phyloP scores from a whole-genome alignment of 2,113 vertebrate genomes.

The Takifugu flavidus region DNA sequence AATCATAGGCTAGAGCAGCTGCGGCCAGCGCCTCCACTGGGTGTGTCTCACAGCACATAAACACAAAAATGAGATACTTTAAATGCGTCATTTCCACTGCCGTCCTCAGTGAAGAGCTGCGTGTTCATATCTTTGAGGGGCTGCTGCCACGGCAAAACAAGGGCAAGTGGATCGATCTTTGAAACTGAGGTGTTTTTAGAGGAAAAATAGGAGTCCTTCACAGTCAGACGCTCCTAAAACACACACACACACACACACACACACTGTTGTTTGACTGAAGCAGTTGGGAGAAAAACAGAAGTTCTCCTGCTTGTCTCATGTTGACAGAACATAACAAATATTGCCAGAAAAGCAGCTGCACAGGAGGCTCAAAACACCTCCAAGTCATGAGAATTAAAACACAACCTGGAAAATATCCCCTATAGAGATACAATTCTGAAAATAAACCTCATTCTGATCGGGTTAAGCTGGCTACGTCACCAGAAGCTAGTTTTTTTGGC shows the following conservation, averaged over 20 bases:
- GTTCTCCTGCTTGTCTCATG: constrained; percentile 1
- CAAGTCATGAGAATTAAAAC: no score
- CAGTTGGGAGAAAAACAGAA: constrained; percentile 13
- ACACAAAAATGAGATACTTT: not conserved
- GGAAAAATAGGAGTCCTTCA: constrained; percentile 7
- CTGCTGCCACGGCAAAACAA: not conserved
- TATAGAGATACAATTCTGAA: no score
- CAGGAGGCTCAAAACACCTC: no score
- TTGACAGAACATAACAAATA: not conserved
- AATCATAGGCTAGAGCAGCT: no score
- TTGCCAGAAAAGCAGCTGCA: not conserved
- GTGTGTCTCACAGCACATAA: no score
- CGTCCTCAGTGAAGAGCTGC: no score
- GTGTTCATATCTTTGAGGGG: not conserved
- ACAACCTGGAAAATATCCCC: no score
- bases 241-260: constrained; percentile 20
- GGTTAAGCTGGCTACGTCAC: no score
- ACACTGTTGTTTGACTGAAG: constrained; percentile 30
- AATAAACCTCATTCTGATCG: no score
- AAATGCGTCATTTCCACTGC: no score
- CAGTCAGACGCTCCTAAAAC: constrained; percentile 49
- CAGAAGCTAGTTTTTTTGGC: no score
- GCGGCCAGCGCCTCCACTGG: no score
- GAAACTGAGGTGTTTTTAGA: not conserved
- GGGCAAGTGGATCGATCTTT: not conserved